Conservation (phyloP, 2,888 invertebrate genomes). For the Parelbella ahira region DNA sequence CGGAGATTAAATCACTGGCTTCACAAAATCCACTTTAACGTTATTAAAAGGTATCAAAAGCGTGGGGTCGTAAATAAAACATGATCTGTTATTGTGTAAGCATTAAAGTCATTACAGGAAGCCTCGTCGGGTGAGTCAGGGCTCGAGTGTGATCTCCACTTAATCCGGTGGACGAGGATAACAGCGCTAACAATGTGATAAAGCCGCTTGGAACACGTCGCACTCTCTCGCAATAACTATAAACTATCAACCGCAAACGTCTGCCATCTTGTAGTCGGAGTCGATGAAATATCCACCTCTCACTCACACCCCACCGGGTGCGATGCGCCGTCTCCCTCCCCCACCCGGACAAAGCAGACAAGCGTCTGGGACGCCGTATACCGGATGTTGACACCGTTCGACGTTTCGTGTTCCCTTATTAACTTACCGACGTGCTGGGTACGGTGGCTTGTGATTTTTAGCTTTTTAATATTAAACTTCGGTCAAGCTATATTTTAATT, state of each 20-base stretch:
- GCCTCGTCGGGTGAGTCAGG: slow-evolving; percentile 39
- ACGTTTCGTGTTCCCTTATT: slow-evolving; percentile 31
- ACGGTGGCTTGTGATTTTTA: neutral
- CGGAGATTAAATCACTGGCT: too few species aligned
- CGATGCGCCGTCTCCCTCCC: slow-evolving; percentile 48
- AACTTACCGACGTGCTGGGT: slow-evolving; percentile 23
- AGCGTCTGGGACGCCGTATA: slow-evolving; percentile 39
- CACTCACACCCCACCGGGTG: slow-evolving; percentile 49
- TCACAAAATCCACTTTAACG: too few species aligned
- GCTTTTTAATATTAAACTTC: neutral
- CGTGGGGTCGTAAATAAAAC: slow-evolving; percentile 17
- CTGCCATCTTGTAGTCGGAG: slow-evolving; percentile 75
- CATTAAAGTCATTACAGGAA: slow-evolving; percentile 59
- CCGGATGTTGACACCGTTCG: slow-evolving; percentile 20
- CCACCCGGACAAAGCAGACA: slow-evolving; percentile 45
- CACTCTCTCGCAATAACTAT: slow-evolving; percentile 78
- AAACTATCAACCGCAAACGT: slow-evolving; percentile 80
- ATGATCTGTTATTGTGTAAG: slow-evolving; percentile 42
- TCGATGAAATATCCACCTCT: slow-evolving; percentile 71
- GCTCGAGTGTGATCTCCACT: slow-evolving; percentile 61
- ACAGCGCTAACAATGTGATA: slow-evolving; percentile 79
- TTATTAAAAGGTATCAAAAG: slow-evolving; percentile 5
- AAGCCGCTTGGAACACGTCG: slow-evolving; percentile 70
- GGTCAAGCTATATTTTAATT: neutral
- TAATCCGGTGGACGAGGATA: slow-evolving; percentile 73